Percentiles rank a stretch among this genome's conserved stretches.
Evolutionary conservation across 92 coral and sea anemone genomes (phyloP).

Genomic region (Palythoa grandis): DNA sequence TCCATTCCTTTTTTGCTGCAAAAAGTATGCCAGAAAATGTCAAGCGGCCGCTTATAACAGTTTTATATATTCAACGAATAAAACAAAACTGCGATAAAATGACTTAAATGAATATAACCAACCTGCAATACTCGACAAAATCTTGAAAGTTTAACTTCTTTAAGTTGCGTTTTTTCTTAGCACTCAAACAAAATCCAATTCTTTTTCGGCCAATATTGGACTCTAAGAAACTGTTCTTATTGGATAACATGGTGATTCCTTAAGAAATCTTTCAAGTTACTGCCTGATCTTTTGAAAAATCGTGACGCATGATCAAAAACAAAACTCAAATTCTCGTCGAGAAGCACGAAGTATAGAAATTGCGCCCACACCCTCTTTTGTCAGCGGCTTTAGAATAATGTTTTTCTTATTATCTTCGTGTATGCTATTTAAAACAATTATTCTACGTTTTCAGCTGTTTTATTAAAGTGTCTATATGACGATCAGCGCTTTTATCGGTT

Average conservation of each 20-base stretch:
- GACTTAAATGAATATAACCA: constrained; percentile 9
- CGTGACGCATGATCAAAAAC: constrained; percentile 26
- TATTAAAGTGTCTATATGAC: too few relatives aligned
- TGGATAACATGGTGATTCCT: constrained; percentile 60
- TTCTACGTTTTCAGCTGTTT: too few relatives aligned
- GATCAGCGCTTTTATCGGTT: too few relatives aligned
- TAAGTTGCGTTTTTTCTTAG: constrained; percentile 88
- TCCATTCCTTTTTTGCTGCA: constrained; percentile 94
- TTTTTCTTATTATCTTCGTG: neutral
- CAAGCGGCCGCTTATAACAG: neutral
- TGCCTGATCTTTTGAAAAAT: constrained; percentile 26
- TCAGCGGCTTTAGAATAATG: constrained; percentile 1
- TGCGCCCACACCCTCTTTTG: constrained; percentile 9
- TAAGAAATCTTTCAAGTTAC: constrained; percentile 52
- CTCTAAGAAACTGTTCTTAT: constrained; percentile 59
- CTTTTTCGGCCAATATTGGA: constrained; percentile 62
- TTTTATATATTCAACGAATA: neutral
- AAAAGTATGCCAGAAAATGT: constrained; percentile 10
- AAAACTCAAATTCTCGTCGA: neutral
- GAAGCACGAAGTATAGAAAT: constrained; percentile 20
- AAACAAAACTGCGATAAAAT: neutral
- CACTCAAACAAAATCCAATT: constrained; percentile 89
- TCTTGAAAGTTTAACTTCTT: constrained; percentile 77
- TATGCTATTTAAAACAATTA: neutral
- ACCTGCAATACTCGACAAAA: constrained; percentile 91